Conservation (phyloP, 2,113 vertebrate genomes). For the Hippoglossus stenolepis region DNA sequence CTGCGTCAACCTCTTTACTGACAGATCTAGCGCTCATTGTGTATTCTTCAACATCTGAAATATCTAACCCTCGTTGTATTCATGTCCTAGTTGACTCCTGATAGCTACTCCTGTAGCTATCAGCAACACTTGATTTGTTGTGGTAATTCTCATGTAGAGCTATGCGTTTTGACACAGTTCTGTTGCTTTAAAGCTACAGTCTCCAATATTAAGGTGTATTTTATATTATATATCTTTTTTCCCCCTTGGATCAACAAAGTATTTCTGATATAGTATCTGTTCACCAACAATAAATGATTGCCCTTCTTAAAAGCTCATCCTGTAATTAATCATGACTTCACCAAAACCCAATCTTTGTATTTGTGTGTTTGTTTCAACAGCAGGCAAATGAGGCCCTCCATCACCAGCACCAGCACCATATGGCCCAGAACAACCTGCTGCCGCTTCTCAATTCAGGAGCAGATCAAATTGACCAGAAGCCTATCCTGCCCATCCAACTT, state of each 20-base stretch:
- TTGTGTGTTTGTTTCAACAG: constrained; percentile 72
- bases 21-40: constrained; percentile 36
- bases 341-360: background rate
- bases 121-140: background rate
- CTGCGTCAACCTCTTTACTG: constrained; percentile 47
- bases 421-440: constrained; percentile 96
- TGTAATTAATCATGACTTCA: background rate
- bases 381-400: constrained; percentile 98
- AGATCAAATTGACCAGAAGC: constrained; percentile 96
- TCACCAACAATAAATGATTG: background rate
- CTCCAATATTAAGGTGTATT: background rate
- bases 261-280: background rate
- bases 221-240: too few relatives aligned
- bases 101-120: constrained; percentile 14
- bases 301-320: background rate
- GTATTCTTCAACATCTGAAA: constrained; percentile 12
- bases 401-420: constrained; percentile 99
- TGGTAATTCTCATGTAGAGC: background rate
- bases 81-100: background rate
- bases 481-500: constrained; percentile 94
- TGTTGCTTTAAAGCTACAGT: background rate
- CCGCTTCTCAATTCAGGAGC: constrained; percentile 93
- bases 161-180: background rate
- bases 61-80: constrained; percentile 10
- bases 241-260: too few relatives aligned